Evolutionary conservation across 2,888 invertebrate genomes (phyloP), one percentile per base, ranked within the genome.

Genomic region (Bombylius discolor): DNA sequence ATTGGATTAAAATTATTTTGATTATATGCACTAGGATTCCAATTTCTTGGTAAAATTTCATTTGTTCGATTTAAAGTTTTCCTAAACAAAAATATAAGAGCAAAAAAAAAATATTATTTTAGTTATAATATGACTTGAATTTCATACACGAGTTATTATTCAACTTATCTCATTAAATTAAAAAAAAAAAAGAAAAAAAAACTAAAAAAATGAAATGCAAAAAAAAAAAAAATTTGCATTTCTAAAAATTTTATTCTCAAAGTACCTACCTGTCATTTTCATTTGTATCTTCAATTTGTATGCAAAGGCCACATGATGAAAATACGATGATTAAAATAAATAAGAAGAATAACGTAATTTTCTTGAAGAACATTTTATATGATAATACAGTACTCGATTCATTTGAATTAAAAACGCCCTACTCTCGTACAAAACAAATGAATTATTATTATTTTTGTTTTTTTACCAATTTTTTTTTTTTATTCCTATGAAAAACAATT

Each of bases 241-340:
- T 23, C 23, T 23, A 23, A 23, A 23, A 23, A 23, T 23, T 23
- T 23, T 23, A 23, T 23, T 23, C 23, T 23, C 2, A 23, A 23
- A 23, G 23, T 23, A 23, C 36, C 32, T 44, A 50, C 50, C 55
- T 51, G 14, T 47, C 46, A 31, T 33, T 36, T 13, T 50, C 47
- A 34, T 50, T 50, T 36, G 31, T 13, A 12, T 47, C 64, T 62
- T 63, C 64, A 64, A 72, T 72, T 65, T 70, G 68, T 67, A 72
- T 72, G 70, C 72, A 68, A 60, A 65, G 60, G 66, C 68, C 67
- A 70, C 66, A 63, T 56, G 66, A 64, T 56, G 64, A 66, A 67
- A 70, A 68, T 66, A 67, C 66, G 66, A 72, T 72, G 71, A 72
- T 72, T 71, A 72, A 67, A 68, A 70, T 65, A 65, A 68, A 69